Percentiles rank a stretch among this genome's conserved stretches.
Evolutionary conservation across 2,888 invertebrate genomes (phyloP).

Genomic region (Plutella xylostella): DNA sequence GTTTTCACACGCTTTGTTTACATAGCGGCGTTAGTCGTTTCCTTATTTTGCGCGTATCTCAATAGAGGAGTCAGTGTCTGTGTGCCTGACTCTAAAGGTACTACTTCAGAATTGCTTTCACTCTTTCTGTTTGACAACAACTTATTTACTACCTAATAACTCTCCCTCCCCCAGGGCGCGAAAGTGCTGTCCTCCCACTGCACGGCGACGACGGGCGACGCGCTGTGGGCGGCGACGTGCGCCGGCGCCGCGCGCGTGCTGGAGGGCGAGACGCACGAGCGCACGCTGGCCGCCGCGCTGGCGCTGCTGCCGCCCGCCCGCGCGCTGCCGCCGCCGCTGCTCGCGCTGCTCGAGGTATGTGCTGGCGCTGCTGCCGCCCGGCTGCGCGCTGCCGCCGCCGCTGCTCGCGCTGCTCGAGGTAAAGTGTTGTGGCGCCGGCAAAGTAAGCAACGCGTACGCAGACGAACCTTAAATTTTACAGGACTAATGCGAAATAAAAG

Average conservation of each 20-base stretch:
- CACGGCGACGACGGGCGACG: constrained; percentile 81
- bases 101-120: too few relatives aligned
- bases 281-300: constrained; percentile 84
- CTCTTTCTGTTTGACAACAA: too few relatives aligned
- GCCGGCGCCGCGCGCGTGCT: constrained; percentile 79
- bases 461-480: too few relatives aligned
- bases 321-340: constrained; percentile 74
- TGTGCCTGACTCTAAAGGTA: too few relatives aligned
- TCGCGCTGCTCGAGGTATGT: constrained; percentile 61
- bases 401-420: not conserved
- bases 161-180: constrained; percentile 31
- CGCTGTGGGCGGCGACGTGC: constrained; percentile 73
- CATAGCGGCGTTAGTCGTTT: too few relatives aligned
- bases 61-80: too few relatives aligned
- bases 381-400: not conserved
- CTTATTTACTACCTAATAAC: too few relatives aligned
- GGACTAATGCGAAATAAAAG: too few relatives aligned
- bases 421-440: not conserved
- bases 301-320: constrained; percentile 79
- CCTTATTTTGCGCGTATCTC: too few relatives aligned
- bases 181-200: constrained; percentile 28
- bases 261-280: constrained; percentile 92
- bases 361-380: too few relatives aligned
- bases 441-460: too few relatives aligned
- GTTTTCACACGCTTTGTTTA: too few relatives aligned